These are phyloP conservation scores for Aphaenogaster floridana DNA, from an alignment of 1,140 invertebrate species.

Conservation along the genomic window DNA sequence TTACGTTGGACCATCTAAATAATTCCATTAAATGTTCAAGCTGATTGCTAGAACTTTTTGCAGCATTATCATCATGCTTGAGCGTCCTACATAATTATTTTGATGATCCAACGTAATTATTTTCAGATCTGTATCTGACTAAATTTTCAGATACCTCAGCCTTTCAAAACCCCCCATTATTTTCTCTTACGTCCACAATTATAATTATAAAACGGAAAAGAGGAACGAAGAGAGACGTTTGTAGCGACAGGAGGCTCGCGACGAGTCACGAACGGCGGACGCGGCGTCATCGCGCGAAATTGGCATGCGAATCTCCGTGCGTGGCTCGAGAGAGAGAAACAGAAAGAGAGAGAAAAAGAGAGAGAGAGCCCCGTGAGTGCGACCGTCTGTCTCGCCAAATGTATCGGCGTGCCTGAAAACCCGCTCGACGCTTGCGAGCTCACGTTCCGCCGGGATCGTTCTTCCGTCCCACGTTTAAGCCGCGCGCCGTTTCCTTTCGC, in stretches of 20 bases:
- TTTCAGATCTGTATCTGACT: too few relatives aligned
- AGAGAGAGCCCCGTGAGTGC: not conserved
- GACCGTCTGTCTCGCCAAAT: not conserved
- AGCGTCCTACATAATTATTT: too few relatives aligned
- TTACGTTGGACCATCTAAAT: too few relatives aligned
- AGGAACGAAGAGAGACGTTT: not conserved
- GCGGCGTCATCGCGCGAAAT: constrained; percentile 3
- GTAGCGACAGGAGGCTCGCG: not conserved
- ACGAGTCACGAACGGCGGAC: not conserved
- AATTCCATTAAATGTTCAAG: too few relatives aligned
- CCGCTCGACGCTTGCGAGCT: constrained; percentile 78
- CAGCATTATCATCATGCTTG: too few relatives aligned
- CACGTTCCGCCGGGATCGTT: constrained; percentile 72
- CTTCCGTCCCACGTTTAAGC: constrained; percentile 59
- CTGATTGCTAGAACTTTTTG: too few relatives aligned
- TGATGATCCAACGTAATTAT: too few relatives aligned
- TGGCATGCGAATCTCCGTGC: not conserved
- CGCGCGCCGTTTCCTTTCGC: constrained; percentile 67
- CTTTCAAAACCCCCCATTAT: too few relatives aligned
- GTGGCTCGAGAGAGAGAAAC: not conserved
- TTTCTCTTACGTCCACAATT: not conserved
- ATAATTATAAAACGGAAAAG: not conserved
- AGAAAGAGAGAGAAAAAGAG: too few relatives aligned
- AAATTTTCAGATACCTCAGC: too few relatives aligned
- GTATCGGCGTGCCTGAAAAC: constrained; percentile 67